phyloP scores from a whole-genome alignment of 1,140 invertebrate genomes.

The Drosophila cardini region DNA sequence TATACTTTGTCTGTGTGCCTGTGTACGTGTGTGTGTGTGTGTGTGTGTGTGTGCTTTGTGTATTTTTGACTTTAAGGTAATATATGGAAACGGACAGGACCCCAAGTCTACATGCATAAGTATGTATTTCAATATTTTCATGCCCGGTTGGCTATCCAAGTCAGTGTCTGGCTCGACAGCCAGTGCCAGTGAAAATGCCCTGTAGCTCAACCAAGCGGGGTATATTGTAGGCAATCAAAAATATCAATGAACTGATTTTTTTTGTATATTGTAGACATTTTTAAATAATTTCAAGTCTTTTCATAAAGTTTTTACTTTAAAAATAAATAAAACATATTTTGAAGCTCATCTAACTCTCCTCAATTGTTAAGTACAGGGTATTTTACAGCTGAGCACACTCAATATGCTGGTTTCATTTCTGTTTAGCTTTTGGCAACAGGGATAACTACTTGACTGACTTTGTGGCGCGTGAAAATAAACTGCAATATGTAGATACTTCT shows the following conservation, averaged over 20 bases:
- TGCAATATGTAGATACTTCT: conserved; percentile 18
- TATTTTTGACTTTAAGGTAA: conserved; percentile 56
- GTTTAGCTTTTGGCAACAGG: conserved; percentile 13
- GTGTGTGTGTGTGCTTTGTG: conserved; percentile 23
- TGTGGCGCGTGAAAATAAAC: conserved; percentile 47
- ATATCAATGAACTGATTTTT: too few relatives aligned
- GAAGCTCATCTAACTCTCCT: not conserved
- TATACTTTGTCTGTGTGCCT: conserved; percentile 17
- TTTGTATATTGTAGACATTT: too few relatives aligned
- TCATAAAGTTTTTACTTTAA: too few relatives aligned
- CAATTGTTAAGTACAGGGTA: conserved; percentile 2
- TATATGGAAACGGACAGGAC: conserved; percentile 40
- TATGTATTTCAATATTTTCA: conserved; percentile 55
- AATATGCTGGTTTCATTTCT: not conserved
- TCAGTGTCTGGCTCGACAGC: conserved; percentile 15
- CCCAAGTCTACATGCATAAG: conserved; percentile 20
- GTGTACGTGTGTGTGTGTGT: not conserved
- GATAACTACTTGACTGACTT: conserved; percentile 46
- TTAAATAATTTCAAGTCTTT: too few relatives aligned
- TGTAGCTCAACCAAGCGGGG: not conserved
- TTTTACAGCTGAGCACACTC: not conserved
- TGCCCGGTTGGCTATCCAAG: conserved; percentile 31
- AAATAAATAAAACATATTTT: too few relatives aligned
- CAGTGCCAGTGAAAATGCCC: not conserved
- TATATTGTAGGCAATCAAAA: too few relatives aligned